phyloP scores from a whole-genome alignment of 1,140 invertebrate species.

The Cydia pomonella region DNA sequence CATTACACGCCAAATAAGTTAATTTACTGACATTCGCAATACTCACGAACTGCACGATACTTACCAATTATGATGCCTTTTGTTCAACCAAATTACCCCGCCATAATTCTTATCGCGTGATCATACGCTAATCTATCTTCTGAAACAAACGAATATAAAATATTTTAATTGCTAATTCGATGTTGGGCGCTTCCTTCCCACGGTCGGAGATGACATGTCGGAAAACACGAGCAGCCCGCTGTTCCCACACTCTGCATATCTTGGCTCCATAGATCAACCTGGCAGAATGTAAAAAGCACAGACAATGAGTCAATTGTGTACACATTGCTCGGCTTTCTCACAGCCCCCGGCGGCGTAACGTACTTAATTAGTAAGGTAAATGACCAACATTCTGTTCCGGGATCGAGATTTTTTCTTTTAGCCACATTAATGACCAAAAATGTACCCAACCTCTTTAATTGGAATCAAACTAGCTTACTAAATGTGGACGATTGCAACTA shows the following conservation, averaged over 20 bases:
- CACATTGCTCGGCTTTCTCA: slow-evolving; percentile 70
- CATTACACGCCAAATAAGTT: too few relatives aligned
- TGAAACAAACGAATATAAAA: slow-evolving; percentile 47
- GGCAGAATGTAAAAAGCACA: slow-evolving; percentile 71
- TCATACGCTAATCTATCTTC: slow-evolving; percentile 1
- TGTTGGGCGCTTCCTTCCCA: slow-evolving; percentile 58
- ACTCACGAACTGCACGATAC: neutral
- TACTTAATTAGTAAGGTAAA: slow-evolving; percentile 77
- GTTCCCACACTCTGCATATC: slow-evolving; percentile 80
- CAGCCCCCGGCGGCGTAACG: slow-evolving; percentile 60
- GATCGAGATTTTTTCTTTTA: neutral
- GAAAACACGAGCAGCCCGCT: slow-evolving; percentile 65
- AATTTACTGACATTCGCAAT: neutral
- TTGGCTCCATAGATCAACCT: slow-evolving; percentile 75
- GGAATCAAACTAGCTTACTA: too few relatives aligned
- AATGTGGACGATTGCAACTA: too few relatives aligned
- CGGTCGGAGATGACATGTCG: slow-evolving; percentile 72
- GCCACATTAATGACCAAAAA: neutral
- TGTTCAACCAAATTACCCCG: neutral
- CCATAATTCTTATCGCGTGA: slow-evolving; percentile 4
- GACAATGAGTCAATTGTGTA: slow-evolving; percentile 79
- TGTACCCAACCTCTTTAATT: too few relatives aligned
- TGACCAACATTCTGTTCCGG: slow-evolving; percentile 61
- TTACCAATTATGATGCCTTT: neutral
- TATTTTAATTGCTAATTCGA: slow-evolving; percentile 47